A percentile compares a stretch with the other conserved stretches of the same genome.
Evolutionary conservation across 2,888 invertebrate species (phyloP).

Genomic region (Miltochrista miniata): DNA sequence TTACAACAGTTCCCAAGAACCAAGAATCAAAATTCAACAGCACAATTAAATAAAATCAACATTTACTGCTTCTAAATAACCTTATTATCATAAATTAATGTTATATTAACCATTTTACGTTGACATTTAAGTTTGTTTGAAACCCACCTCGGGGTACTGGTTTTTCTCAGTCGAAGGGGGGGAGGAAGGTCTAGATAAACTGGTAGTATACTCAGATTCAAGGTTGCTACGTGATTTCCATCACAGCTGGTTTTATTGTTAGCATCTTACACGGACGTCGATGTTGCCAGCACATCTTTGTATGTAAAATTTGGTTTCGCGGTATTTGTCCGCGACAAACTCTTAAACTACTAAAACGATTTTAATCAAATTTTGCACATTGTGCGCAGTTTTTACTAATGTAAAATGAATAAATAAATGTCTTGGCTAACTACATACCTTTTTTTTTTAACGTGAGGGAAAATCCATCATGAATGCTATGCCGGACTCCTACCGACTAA

Average conservation of each 20-base stretch:
- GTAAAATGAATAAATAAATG: too few relatives aligned
- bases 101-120: conserved; percentile 38
- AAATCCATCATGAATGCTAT: too few relatives aligned
- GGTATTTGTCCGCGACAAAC: too few relatives aligned
- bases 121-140: conserved; percentile 43
- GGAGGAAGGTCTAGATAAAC: neutral
- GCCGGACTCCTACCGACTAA: too few relatives aligned
- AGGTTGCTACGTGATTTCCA: conserved; percentile 4
- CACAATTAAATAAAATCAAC: conserved; percentile 25
- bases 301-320: too few relatives aligned
- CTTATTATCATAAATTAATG: conserved; percentile 58
- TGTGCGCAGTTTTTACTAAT: too few relatives aligned
- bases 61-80: conserved; percentile 37
- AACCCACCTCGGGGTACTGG: conserved; percentile 16
- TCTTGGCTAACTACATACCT: too few relatives aligned
- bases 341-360: too few relatives aligned
- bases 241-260: neutral
- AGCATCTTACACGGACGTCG: too few relatives aligned
- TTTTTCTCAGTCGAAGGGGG: neutral
- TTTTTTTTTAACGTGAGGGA: too few relatives aligned
- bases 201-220: conserved; percentile 4
- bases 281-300: too few relatives aligned
- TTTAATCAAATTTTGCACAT: too few relatives aligned
- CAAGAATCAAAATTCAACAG: conserved; percentile 5
- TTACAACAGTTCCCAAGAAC: neutral